phyloP scores from a whole-genome alignment of 2,113 vertebrate genomes.

The Ameiurus melas region DNA sequence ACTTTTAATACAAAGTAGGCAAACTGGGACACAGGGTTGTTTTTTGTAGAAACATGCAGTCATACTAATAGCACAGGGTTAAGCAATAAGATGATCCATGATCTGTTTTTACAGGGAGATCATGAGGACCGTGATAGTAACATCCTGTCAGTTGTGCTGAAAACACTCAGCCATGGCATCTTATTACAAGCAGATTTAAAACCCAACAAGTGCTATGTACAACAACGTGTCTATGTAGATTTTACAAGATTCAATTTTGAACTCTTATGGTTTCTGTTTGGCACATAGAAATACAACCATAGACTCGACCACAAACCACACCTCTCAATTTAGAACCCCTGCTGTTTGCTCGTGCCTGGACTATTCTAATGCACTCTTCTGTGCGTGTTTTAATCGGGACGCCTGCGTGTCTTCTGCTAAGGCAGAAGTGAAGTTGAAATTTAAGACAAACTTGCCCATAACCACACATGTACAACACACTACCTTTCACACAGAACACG shows the following conservation, averaged over 20 bases:
- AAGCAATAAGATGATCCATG: too few species aligned
- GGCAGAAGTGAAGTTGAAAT: not conserved
- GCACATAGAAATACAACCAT: not conserved
- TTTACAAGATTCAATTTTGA: not conserved
- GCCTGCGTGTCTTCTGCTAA: not conserved
- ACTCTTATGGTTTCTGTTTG: not conserved
- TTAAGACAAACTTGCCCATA: not conserved
- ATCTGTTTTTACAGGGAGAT: too few species aligned
- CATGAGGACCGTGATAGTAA: not conserved
- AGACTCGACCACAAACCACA: not conserved
- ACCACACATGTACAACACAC: not conserved
- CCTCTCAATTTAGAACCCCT: not conserved
- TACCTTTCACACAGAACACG: not conserved
- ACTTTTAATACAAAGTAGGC: too few species aligned
- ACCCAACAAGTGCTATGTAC: not conserved
- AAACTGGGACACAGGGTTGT: too few species aligned
- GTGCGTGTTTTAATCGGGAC: not conserved
- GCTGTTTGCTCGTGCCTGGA: not conserved
- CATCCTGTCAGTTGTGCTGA: not conserved
- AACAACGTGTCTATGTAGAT: too few species aligned
- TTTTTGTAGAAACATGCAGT: too few species aligned
- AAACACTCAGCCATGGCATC: not conserved
- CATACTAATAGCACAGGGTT: too few species aligned
- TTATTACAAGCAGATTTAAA: not conserved
- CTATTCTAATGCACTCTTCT: not conserved